Evolutionary conservation across 2,797 vertebrate species (phyloP).

Genomic region (Melanotaenia parkinsoni): DNA sequence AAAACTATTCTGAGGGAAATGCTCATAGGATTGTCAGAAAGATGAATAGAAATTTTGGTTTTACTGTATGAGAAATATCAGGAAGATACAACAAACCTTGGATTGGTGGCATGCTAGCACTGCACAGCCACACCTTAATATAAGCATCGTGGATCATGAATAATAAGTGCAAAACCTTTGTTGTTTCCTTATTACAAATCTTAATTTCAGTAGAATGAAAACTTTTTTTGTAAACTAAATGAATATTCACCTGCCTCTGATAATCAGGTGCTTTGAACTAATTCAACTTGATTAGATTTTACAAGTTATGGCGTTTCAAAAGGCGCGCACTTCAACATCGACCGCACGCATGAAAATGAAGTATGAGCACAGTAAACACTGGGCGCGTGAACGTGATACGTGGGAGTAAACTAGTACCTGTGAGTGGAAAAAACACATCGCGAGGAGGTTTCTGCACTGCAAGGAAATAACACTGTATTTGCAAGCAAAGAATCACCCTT

Average conservation of each 20-base stretch:
- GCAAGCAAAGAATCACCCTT: too few species aligned
- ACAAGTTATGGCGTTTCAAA: too few species aligned
- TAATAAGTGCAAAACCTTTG: constrained; percentile 8
- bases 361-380: too few species aligned
- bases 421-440: too few species aligned
- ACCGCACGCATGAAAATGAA: too few species aligned
- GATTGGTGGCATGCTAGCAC: not conserved
- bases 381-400: too few species aligned
- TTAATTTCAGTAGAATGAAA: not conserved
- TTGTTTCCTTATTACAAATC: not conserved
- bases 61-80: not conserved
- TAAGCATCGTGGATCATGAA: not conserved
- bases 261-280: not conserved
- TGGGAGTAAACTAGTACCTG: too few species aligned
- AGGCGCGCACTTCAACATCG: too few species aligned
- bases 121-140: not conserved
- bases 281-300: not conserved
- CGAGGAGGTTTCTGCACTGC: too few species aligned
- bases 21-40: not conserved
- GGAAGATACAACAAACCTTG: not conserved
- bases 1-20: not conserved
- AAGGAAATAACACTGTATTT: too few species aligned
- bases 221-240: constrained; percentile 5
- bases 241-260: not conserved
- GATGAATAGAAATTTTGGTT: not conserved